Conservation (phyloP, 2,797 vertebrate genomes). For the Micrastur ruficollis region DNA sequence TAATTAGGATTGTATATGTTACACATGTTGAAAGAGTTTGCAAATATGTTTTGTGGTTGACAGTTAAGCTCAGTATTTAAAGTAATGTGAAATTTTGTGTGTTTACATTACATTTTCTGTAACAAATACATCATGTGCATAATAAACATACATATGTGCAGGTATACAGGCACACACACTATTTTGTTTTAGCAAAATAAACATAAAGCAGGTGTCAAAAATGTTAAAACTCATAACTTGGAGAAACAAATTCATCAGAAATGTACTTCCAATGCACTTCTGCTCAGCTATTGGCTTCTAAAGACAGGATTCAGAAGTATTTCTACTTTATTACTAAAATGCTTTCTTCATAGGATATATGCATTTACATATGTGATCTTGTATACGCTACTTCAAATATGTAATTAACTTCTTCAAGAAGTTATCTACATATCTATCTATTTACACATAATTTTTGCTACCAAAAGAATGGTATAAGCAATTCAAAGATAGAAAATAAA, state of each 20-base stretch:
- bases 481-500: not conserved
- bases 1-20: constrained; percentile 49
- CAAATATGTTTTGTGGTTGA: constrained; percentile 53
- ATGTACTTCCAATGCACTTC: not conserved
- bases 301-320: not conserved
- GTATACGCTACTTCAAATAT: not conserved
- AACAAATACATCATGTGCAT: constrained; percentile 7
- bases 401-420: not conserved
- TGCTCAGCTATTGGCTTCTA: not conserved
- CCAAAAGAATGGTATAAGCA: not conserved
- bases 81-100: constrained; percentile 38
- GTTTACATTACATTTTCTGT: constrained; percentile 26
- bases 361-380: not conserved
- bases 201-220: constrained; percentile 44
- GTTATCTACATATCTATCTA: not conserved
- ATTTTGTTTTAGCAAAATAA: constrained; percentile 16
- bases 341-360: not conserved
- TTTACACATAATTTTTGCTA: not conserved
- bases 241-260: not conserved
- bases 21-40: constrained; percentile 56
- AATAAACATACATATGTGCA: constrained; percentile 34
- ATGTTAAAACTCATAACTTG: not conserved
- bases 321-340: not conserved
- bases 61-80: constrained; percentile 45
- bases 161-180: not conserved